Base-by-base conservation (phyloP, 2,888 invertebrate species). In the Stenodema calcarata region DNA sequence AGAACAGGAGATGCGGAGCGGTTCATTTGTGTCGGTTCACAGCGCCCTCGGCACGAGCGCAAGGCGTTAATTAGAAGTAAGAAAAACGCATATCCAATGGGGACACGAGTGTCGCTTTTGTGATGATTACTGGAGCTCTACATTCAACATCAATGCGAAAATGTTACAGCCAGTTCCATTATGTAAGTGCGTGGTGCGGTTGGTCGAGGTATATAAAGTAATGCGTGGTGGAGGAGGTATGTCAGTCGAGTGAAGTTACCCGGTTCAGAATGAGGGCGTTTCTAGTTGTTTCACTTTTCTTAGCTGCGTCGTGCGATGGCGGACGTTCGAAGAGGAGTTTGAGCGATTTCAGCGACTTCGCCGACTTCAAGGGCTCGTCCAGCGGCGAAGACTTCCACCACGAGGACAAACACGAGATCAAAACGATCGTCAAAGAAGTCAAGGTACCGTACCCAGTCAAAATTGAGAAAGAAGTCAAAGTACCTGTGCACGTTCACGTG, bases 401-500 rank as follows among this genome's bases (percentile, higher is more conserved):
- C 23, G 69, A 82, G 14, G 42, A 87, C 14, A 42, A 69, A 42
- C 69, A 88, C 28, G 73, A 82, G 28, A 23, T 88, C 23, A 87
- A 81, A n/a, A 86, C 87, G 18, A 73, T 87, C 79, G 86, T 86
- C 76, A 88, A 88, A 75, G 87, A 88, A 79, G 85, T 84, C 30
- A 62, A 79, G 23, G 83, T 84, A 28, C 88, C 88, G 18, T 86
- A 87, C 28, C 87, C 87, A 0, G 88, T 88, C 28, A 87, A 83
- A 80, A 85, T 88, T 27, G 87, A 87, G 41, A 88, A 88, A 18
- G 82, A 88, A 50, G 87, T 88, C 23, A 83, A 87, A 28, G 82
- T 82, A 6, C 88, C 88, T 0, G 90, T 90, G 6, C 87, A 88
- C 79, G 89, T 89, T 1, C 89, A 87, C 35, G 89, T 89, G 4